Evolutionary conservation across 1,140 invertebrate species (phyloP), one percentile per base, ranked within the genome.

Genomic region (Zophobas morio): DNA sequence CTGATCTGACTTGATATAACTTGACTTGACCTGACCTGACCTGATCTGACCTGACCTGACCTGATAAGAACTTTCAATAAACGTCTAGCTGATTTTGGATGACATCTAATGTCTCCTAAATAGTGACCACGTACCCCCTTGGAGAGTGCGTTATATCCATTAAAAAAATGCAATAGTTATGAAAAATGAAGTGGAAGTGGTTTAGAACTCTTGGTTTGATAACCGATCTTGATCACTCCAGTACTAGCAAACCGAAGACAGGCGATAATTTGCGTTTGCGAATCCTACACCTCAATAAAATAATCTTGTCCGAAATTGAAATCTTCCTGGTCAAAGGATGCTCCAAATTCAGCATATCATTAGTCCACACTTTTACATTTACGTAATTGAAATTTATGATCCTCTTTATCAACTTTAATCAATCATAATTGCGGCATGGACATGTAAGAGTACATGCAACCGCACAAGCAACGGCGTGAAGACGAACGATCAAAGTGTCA

Each of bases 401-500:
- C 51, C 49, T 73, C 71, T 73, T 73, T 53, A 73, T 73, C 71
- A 73, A 54, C 49, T 54, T 73, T 73, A 73, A 73, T 73, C 71
- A 73, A 73, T 73, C 71, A 73, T 73, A 73, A 73, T 78, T 63
- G 53, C 70, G 37, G 56, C 70, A 53, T 63, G 74, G 70, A 63
- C 71, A 40, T 73, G 70, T 63, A 74, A 72, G 54, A 73, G 70
- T 40, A 66, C 60, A 73, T 73, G 57, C 75, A 76, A 42, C 70
- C 56, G 39, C 70, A 76, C 51, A 70, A 32, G 39, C 1, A 8
- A 60, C 60, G 39, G 60, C 60, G 60, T 66, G 70, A 79, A 76
- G 80, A 79, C 76, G 74, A 78, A 79, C 83, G 81, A 83, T 84
- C 80, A 83, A 83, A 80, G 78, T 81, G 81, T 83, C 82, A 82